Evolutionary conservation across 2,113 vertebrate genomes (phyloP).

Genomic region (cat (Felis catus)): F.catus_Fca126_mat1.0 CM031419.1:117709001-117709500

Average conservation of each 20-base stretch:
- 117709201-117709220: background rate
- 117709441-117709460: background rate
- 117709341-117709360: background rate
- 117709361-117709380: background rate
- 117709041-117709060: rapidly evolving
- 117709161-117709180: background rate
- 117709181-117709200: background rate
- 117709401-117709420: background rate
- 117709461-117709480: background rate
- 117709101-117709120: background rate
- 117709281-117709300: background rate
- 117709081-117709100: rapidly evolving
- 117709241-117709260: background rate
- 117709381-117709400: background rate
- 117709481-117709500: background rate
- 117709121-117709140: background rate
- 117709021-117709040: rapidly evolving
- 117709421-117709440: background rate
- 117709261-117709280: too few relatives aligned
- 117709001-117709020: too few relatives aligned
- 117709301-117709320: background rate
- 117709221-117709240: background rate
- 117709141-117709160: background rate
- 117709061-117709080: rapidly evolving
- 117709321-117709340: background rate